Evolutionary conservation across 2,113 vertebrate species (phyloP).

Genomic region (Motacilla tschutschensis): DNA sequence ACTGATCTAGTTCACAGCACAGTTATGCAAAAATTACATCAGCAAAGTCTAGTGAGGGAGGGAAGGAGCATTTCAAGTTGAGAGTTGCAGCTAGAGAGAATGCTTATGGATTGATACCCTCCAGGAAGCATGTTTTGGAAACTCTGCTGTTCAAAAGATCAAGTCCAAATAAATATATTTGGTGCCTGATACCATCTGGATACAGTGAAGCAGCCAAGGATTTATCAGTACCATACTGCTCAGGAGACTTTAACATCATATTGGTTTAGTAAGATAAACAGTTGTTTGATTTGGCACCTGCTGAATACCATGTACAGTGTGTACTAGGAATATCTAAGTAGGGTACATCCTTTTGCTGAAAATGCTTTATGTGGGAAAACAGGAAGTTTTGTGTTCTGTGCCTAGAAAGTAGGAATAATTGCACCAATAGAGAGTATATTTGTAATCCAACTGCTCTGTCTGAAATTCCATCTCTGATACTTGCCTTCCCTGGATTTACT

Average conservation of each 20-base stretch:
- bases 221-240: not conserved
- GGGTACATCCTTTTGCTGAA: not conserved
- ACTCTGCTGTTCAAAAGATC: not conserved
- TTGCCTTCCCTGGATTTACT: not conserved
- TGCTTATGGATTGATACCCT: not conserved
- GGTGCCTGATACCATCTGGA: not conserved
- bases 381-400: not conserved
- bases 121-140: not conserved
- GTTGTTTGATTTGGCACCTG: constrained; percentile 7
- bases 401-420: not conserved
- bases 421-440: not conserved
- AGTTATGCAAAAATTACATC: not conserved
- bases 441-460: not conserved
- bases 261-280: not conserved
- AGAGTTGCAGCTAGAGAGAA: not conserved
- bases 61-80: not conserved
- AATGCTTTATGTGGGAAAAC: not conserved
- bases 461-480: not conserved
- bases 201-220: not conserved
- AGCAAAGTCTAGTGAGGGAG: not conserved
- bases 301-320: not conserved
- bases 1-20: not conserved
- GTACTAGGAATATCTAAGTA: not conserved
- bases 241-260: not conserved
- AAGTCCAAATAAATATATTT: not conserved